Evolutionary conservation across 2,888 invertebrate genomes (phyloP).

Genomic region (Andrena dorsata): DNA sequence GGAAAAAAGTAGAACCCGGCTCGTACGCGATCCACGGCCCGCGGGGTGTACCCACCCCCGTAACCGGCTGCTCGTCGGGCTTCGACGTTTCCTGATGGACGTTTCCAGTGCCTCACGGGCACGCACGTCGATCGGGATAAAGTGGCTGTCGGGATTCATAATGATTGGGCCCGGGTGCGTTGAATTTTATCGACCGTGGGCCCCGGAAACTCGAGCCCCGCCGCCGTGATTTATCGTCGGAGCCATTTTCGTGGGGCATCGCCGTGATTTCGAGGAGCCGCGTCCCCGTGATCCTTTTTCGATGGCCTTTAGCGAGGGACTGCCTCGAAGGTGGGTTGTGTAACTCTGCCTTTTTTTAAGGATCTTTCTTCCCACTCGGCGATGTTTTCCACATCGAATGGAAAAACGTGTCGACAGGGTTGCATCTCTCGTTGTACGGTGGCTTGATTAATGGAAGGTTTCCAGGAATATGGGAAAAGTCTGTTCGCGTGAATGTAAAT

Average conservation of each 20-base stretch:
- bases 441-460: constrained; percentile 58
- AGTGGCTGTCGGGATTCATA: constrained; percentile 70
- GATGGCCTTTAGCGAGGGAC: too few species aligned
- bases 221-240: constrained; percentile 61
- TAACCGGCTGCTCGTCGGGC: constrained; percentile 51
- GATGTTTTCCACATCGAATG: constrained; percentile 48
- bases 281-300: too few species aligned
- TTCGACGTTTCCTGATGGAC: constrained; percentile 70
- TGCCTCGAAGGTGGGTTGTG: neutral
- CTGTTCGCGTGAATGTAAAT: constrained; percentile 58
- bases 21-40: constrained; percentile 35
- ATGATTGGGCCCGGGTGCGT: constrained; percentile 57
- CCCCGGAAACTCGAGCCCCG: constrained; percentile 51
- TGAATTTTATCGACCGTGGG: constrained; percentile 63
- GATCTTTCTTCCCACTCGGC: neutral
- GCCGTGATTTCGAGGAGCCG: too few species aligned
- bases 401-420: constrained; percentile 36
- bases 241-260: constrained; percentile 25
- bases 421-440: constrained; percentile 18
- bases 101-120: constrained; percentile 69
- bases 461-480: constrained; percentile 54
- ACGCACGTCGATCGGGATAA: constrained; percentile 68
- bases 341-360: neutral
- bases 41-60: constrained; percentile 69
- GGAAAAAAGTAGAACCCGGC: constrained; percentile 61